phyloP scores from a whole-genome alignment of 2,113 vertebrate genomes.

The Melanocharis versteri region DNA sequence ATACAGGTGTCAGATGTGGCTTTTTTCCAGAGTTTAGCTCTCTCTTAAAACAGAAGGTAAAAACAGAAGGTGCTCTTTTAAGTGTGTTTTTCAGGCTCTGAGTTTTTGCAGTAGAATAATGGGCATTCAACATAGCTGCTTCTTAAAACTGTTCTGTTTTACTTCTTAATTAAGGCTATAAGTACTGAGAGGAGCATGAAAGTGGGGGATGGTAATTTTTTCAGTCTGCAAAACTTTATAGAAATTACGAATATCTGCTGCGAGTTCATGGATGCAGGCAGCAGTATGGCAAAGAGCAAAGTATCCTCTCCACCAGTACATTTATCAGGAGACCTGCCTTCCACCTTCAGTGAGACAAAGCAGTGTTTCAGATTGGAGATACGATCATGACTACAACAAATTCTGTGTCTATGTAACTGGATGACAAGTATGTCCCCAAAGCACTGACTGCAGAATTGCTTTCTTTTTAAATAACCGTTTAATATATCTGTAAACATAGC shows the following conservation, averaged over 20 bases:
- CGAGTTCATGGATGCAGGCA: background rate
- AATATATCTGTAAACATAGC: background rate
- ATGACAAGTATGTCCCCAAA: background rate
- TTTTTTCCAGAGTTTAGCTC: background rate
- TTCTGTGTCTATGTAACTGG: background rate
- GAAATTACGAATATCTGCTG: background rate
- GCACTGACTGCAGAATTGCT: background rate
- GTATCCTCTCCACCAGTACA: background rate
- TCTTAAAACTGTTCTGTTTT: background rate
- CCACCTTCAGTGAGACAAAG: background rate
- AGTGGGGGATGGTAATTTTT: background rate
- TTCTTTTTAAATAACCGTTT: background rate
- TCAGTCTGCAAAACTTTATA: background rate
- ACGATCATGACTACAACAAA: background rate
- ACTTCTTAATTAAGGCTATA: background rate
- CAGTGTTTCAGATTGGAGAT: background rate
- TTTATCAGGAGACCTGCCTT: constrained; percentile 3
- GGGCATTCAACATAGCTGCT: background rate
- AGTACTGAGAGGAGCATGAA: background rate
- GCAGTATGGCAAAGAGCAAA: background rate
- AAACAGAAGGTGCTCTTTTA: background rate
- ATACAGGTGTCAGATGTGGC: background rate
- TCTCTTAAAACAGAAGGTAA: background rate
- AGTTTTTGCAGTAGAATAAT: background rate
- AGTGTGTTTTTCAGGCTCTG: background rate